A percentile compares a stretch with the other conserved stretches of the same genome.
phyloP scores from a whole-genome alignment of 2,113 vertebrate species.

The Glareola pratincola region DNA sequence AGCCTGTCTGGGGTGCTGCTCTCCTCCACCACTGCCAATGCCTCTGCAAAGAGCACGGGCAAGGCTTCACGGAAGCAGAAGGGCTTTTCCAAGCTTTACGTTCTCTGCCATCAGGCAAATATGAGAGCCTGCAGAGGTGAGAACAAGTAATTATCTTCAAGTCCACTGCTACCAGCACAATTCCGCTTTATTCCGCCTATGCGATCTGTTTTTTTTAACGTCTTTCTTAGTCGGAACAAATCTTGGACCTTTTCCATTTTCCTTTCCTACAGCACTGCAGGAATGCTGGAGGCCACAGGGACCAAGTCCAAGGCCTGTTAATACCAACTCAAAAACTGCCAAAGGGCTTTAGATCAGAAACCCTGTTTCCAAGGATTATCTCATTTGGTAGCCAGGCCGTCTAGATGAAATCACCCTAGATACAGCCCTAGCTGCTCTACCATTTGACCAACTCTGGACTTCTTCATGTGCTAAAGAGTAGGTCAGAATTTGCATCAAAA shows the following conservation, averaged over 20 bases:
- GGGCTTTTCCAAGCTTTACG: not conserved
- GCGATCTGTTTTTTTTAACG: not conserved
- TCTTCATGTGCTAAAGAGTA: not conserved
- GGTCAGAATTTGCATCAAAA: conserved; percentile 53
- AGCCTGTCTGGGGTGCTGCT: not conserved
- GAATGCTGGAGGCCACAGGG: not conserved
- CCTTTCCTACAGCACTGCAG: not conserved
- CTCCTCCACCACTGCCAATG: not conserved
- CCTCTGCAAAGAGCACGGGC: not conserved
- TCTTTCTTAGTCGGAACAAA: not conserved
- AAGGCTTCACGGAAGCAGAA: not conserved
- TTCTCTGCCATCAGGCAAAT: not conserved
- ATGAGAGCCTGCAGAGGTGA: not conserved
- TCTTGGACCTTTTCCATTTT: not conserved
- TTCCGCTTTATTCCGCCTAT: not conserved
- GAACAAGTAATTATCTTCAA: not conserved
- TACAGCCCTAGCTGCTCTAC: not conserved
- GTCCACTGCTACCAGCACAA: not conserved
- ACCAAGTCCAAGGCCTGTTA: not conserved
- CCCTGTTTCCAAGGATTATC: not conserved
- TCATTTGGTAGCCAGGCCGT: not conserved
- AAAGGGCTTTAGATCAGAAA: not conserved
- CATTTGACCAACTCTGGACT: not conserved
- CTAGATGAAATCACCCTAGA: not conserved
- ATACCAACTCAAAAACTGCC: not conserved